Evolutionary conservation across 2,888 invertebrate species (phyloP), one percentile per base, ranked within the genome.

Genomic region (Eledona agricola): DNA sequence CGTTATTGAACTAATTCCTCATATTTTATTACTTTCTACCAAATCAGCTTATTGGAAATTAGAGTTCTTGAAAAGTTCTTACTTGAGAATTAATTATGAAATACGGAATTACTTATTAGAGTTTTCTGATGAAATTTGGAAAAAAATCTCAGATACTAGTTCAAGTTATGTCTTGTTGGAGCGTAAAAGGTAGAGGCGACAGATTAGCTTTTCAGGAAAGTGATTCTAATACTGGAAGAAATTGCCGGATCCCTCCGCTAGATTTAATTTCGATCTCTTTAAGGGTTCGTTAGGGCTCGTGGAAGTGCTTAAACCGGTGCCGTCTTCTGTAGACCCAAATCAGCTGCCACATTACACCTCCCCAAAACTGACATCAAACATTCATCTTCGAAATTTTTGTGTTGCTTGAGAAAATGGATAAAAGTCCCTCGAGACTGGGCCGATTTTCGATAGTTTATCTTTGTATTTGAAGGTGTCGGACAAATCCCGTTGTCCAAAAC

Each of bases 401-500:
- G 28, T 19, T 29, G 13, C 19, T 31, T 22, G 15, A 28, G 15
- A 29, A 31, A 45, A 45, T 32, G 45, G 43, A 31, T 31, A 28
- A 31, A 23, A 16, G 22, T 32, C 45, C 13, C n/a, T 3, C 11
- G 32, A 34, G 45, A 32, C 12, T 35, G 19, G 12, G 22, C 45
- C 32, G 26, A 46, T 26, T 46, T 34, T 23, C 34, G 46, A 25
- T 46, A 34, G 46, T 46, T 46, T 46, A 46, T 46, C 46, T 34
- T 34, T 46, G 35, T 46, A 46, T 29, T 29, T 28, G 22, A 31
- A 46, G 45, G 46, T 52, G 50, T 11, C 38, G 38, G 55, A 42
- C 43, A 51, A 50, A 58, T 55, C 52, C 42, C 28, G 19, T 47
- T 40, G 31, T 46, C 17, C 16, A 42, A 58, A 59, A 62, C 57